Evolutionary conservation across 2,113 vertebrate genomes (phyloP), one percentile per base, ranked within the genome.

Genomic region (Monarcha castaneiventris): DNA sequence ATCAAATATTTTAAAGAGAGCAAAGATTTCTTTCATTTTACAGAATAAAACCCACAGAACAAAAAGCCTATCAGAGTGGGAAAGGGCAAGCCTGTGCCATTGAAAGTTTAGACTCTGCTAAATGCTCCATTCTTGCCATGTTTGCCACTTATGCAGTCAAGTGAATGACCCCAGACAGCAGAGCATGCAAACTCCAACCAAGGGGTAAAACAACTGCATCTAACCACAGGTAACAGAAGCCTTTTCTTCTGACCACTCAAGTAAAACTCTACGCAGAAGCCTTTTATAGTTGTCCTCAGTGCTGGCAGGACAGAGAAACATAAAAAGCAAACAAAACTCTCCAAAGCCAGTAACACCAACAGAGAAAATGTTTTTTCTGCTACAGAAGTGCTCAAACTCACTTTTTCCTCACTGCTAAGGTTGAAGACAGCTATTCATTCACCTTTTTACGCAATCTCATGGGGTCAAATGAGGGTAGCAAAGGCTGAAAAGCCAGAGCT

Each of bases 401-500:
- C 33, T 35, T 89, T 46, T 94, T 67, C 41, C 46, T 77, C 48
- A 39, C 48, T 66, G 49, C 37, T 81, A 39, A 93, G 44, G 17
- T 30, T 52, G 52, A 87, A 68, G 43, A 52, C 1, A 13, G 46
- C 56, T 75, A 41, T 61, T 93, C 54, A n/a, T 52, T 93, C 49
- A 91, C 56, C 84, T 73, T 72, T 66, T 83, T 71, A 51, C 0
- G 0, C 56, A 81, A 78, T 39, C 5, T 20, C 32, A 48, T 14
- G 16, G 27, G 52, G 76, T 93, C 55, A 92, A 77, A 93, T 18
- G 10, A 67, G 64, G 30, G 68, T 49, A 90, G 33, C 10, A 54
- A 64, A 67, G 80, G 56, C 68, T 87, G 76, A 90, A 92, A 93
- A 89, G 76, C 46, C 46, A 48, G 44, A 92, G 52, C 73, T 95